Evolutionary conservation across 2,797 vertebrate genomes (phyloP).

Genomic region (Artibeus jamaicensis): DNA sequence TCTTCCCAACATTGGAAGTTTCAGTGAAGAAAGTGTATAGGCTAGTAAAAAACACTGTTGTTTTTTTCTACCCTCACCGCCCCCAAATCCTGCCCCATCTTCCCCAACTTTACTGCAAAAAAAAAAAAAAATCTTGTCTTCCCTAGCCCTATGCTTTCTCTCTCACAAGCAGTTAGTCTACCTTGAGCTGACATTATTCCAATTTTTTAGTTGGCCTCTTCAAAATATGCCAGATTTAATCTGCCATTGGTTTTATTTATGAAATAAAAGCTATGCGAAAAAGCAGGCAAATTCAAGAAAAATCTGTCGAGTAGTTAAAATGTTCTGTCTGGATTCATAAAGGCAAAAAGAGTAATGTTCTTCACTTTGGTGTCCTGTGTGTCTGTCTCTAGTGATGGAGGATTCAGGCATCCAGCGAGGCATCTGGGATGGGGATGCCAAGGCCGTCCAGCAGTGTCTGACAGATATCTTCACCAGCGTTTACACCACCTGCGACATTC

Average conservation of each 20-base stretch:
- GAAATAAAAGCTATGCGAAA: neutral
- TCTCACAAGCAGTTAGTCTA: neutral
- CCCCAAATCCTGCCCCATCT: neutral
- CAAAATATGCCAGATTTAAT: neutral
- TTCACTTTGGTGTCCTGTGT: neutral
- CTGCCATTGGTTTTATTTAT: neutral
- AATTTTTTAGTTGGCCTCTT: conserved; percentile 24
- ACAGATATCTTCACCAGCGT: conserved; percentile 99
- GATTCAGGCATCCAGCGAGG: conserved; percentile 91
- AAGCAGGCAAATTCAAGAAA: neutral
- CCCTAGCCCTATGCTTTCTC: neutral
- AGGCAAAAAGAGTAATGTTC: neutral
- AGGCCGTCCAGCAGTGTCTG: conserved; percentile 96
- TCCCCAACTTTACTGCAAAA: neutral
- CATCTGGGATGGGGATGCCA: conserved; percentile 95
- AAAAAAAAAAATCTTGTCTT: neutral
- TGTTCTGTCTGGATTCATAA: neutral
- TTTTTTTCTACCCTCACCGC: neutral
- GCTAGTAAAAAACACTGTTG: neutral
- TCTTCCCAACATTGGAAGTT: neutral
- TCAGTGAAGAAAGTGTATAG: neutral
- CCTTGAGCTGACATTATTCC: neutral
- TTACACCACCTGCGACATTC: conserved; percentile 97
- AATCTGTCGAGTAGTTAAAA: neutral
- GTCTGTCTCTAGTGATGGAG: conserved; percentile 87